Base-by-base conservation (phyloP, 2,113 vertebrate species). In the Acanthisitta chloris region DNA sequence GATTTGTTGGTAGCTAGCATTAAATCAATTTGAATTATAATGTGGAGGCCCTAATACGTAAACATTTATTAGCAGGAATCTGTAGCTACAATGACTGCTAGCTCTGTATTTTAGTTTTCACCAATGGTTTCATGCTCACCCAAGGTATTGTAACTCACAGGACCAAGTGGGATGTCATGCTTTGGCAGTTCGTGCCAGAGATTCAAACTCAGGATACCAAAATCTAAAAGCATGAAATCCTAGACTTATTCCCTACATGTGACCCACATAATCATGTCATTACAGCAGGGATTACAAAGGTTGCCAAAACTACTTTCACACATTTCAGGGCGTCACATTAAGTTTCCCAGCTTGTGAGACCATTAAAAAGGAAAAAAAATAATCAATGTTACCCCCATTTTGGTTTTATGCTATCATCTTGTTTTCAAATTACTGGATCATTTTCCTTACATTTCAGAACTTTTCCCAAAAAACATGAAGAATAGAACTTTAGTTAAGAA, bases 1-100 rank as follows among this genome's bases (percentile, higher is more conserved):
- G 84, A 61, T 57, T 82, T 89, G 28, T 46, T 89, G 28, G 64
- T 89, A 84, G 66, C 69, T 79, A 90, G 19, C 64, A 87, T 89
- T 89, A 92, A 95, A 84, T 92, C 51, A 52, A 59, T 97, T 86
- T 93, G 62, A 91, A 74, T 65, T 91, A 70, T 65, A 69, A 59
- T 24, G 25, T 36, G 34, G 45, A 58, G 14, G 31, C 8, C 9
- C 46, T 78, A 72, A 42, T 64, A 80, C 57, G 65, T 81, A 55
- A 51, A 61, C 42, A 59, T 49, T 73, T 94, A 84, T 89, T 82
- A 79, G 61, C 52, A n/a, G 54, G 34, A 48, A 17, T 96, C 62
- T 91, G 42, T 65, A 71, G 28, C 66, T 74, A 2, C 73, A 76
- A 49, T 70, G 67, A 21, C 31, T 79, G 21, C 36, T 36, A 71